phyloP scores from a whole-genome alignment of 2,888 invertebrate genomes.

The Koerneria pararmatus region DNA sequence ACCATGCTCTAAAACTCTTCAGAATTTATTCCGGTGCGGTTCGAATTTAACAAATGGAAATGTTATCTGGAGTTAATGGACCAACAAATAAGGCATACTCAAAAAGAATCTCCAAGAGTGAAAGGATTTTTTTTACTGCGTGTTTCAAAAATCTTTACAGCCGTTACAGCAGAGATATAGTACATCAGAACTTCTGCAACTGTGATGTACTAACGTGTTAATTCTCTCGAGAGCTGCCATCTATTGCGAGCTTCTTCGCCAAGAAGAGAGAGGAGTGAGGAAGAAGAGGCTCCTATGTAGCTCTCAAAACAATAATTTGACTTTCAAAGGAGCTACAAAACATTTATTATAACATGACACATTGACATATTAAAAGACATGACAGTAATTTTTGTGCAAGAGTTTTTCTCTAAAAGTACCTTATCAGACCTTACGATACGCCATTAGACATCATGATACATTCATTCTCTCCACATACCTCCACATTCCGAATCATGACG shows the following conservation, averaged over 20 bases:
- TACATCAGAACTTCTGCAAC: too few relatives aligned
- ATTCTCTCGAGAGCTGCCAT: constrained; percentile 18
- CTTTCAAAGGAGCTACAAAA: not conserved
- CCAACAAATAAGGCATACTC: too few relatives aligned
- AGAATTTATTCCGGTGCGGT: too few relatives aligned
- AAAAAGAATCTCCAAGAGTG: too few relatives aligned
- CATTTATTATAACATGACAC: not conserved
- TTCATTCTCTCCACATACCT: constrained; percentile 21
- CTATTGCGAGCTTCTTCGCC: constrained; percentile 14
- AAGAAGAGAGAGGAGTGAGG: constrained; percentile 11
- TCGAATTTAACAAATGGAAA: too few relatives aligned
- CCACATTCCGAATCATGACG: constrained; percentile 35
- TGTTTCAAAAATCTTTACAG: too few relatives aligned
- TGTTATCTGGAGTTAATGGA: too few relatives aligned
- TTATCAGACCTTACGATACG: not conserved
- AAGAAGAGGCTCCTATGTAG: constrained; percentile 18
- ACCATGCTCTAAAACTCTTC: too few relatives aligned
- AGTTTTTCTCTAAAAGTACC: not conserved
- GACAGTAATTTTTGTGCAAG: not conserved
- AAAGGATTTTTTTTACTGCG: too few relatives aligned
- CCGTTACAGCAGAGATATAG: too few relatives aligned
- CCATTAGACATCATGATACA: not conserved
- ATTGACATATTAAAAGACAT: not conserved
- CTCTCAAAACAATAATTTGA: constrained; percentile 2
- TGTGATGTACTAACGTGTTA: constrained; percentile 6